Percentiles rank a stretch among this genome's conserved stretches.
phyloP scores from a whole-genome alignment of 2,113 vertebrate species.

The Mobula hypostoma region DNA sequence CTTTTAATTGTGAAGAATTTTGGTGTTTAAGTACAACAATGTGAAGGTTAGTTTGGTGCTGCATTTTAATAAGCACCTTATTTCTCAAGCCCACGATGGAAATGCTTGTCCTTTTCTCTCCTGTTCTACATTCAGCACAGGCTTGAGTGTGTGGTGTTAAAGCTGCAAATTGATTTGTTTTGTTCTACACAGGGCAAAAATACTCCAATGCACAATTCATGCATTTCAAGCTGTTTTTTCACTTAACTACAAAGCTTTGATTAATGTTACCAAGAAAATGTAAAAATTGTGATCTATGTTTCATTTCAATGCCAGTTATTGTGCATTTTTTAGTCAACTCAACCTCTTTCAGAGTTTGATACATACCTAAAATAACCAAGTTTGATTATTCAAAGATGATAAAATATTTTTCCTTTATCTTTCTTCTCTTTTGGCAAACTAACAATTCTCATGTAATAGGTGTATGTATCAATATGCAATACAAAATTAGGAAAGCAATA shows the following conservation, averaged over 20 bases:
- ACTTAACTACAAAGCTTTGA: constrained; percentile 22
- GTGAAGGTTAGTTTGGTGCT: constrained; percentile 58
- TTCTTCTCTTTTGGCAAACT: background rate
- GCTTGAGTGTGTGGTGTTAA: constrained; percentile 41
- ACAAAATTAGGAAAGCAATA: background rate
- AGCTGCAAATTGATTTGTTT: constrained; percentile 42
- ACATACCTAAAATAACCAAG: background rate
- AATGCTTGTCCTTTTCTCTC: constrained; percentile 39
- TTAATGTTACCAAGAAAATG: constrained; percentile 22
- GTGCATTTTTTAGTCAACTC: background rate
- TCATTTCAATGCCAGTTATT: background rate
- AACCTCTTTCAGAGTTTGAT: background rate
- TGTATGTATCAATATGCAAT: background rate
- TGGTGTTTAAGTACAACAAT: constrained; percentile 55
- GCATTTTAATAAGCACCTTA: constrained; percentile 59
- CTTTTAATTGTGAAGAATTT: constrained; percentile 49
- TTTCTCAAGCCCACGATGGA: constrained; percentile 43
- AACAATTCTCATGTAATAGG: background rate
- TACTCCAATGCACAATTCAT: constrained; percentile 4
- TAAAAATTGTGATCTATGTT: constrained; percentile 10
- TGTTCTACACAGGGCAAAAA: constrained; percentile 19
- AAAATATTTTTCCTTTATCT: background rate
- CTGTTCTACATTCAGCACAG: constrained; percentile 45
- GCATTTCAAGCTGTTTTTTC: constrained; percentile 26
- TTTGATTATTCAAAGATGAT: constrained; percentile 6